Conservation (phyloP, 2,113 vertebrate genomes). For the Amphiprion percula region DNA sequence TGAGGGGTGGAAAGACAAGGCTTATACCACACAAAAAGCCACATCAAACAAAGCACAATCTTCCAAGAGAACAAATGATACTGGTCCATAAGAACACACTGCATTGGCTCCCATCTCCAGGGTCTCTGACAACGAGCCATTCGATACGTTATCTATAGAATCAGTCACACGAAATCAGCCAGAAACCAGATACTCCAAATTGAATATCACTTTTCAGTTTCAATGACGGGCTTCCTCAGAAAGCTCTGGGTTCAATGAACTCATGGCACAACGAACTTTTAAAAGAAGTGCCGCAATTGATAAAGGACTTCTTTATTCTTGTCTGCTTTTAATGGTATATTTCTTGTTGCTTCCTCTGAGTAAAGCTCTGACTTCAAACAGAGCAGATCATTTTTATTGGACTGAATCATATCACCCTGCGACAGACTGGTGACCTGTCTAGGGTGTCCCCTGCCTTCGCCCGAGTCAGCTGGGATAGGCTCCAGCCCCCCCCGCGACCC, state of each 20-base stretch:
- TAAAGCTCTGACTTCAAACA: too few relatives aligned
- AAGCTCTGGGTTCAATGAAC: not conserved
- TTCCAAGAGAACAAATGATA: constrained; percentile 25
- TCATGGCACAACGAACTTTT: too few relatives aligned
- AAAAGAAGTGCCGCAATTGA: not conserved
- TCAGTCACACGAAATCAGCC: constrained; percentile 12
- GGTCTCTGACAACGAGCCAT: constrained; percentile 30
- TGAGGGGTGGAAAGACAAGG: constrained; percentile 19
- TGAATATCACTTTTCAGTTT: constrained; percentile 35
- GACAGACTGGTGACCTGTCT: too few relatives aligned
- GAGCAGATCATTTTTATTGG: too few relatives aligned
- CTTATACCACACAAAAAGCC: not conserved
- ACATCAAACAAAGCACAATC: constrained; percentile 33
- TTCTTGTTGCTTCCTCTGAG: not conserved
- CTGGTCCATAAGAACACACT: constrained; percentile 31
- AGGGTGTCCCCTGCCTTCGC: too few relatives aligned
- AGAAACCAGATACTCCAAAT: constrained; percentile 31
- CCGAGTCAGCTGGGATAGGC: too few relatives aligned
- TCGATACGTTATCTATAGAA: constrained; percentile 55
- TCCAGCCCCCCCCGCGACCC: too few relatives aligned
- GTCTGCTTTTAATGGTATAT: not conserved
- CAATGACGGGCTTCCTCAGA: not conserved
- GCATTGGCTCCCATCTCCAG: constrained; percentile 2
- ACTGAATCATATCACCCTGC: not conserved
- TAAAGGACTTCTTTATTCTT: not conserved